A percentile compares a stretch with the other conserved stretches of the same genome.
These are phyloP conservation scores for Hypomecis punctinalis DNA, from an alignment of 2,888 invertebrate genomes.

Conservation along the genomic window DNA sequence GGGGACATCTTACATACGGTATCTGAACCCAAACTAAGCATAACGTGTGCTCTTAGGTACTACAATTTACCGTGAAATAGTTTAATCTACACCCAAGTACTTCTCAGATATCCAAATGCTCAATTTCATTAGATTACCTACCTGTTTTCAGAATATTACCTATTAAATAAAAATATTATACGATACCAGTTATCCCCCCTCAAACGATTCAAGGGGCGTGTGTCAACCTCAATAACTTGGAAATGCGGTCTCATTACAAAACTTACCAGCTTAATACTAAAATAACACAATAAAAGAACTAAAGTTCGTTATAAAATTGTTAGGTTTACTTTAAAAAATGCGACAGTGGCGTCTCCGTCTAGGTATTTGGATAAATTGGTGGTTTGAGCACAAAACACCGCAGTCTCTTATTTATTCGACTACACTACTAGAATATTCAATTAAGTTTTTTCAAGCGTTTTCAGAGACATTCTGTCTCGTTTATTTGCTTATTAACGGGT, in stretches of 20 bases:
- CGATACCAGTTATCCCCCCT: slow-evolving; percentile 2
- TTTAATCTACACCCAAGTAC: too few species aligned
- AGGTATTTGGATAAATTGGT: not conserved
- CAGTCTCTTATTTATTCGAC: slow-evolving; percentile 26
- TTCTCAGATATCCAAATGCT: too few species aligned
- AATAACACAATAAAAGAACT: not conserved
- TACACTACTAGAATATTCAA: slow-evolving; percentile 33
- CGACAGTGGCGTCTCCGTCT: not conserved
- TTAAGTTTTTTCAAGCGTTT: slow-evolving; percentile 28
- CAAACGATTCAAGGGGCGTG: slow-evolving; percentile 8
- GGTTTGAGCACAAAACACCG: slow-evolving; percentile 1
- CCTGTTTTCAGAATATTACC: not conserved
- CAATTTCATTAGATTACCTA: too few species aligned
- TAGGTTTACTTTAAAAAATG: not conserved
- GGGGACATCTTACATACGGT: too few species aligned
- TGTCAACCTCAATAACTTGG: slow-evolving; percentile 22
- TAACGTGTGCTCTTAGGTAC: too few species aligned
- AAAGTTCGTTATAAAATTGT: not conserved
- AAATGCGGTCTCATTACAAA: slow-evolving; percentile 7
- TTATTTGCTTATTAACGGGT: slow-evolving; percentile 13
- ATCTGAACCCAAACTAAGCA: too few species aligned
- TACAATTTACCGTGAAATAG: too few species aligned
- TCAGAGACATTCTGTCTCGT: slow-evolving; percentile 22
- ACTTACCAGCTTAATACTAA: not conserved
- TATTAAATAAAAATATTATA: slow-evolving; percentile 14